Conservation (phyloP, 2,113 vertebrate genomes). For the Pollachius pollachius region DNA sequence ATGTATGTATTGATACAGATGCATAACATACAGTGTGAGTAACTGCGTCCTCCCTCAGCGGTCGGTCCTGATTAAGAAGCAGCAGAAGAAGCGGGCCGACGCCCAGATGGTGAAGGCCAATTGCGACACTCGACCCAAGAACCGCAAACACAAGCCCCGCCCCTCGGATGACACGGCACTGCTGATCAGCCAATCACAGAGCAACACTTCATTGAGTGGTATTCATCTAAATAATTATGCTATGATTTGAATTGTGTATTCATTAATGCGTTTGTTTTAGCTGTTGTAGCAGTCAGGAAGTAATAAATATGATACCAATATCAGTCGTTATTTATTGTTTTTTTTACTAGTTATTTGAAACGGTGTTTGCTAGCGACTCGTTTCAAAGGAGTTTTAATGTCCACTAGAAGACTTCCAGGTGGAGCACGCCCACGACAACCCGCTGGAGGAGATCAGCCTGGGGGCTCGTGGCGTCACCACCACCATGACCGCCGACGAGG, state of each 20-base stretch:
- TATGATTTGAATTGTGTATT: background rate
- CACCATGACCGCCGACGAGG: slow-evolving; percentile 26
- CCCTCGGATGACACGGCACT: slow-evolving; percentile 67
- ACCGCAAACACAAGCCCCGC: slow-evolving; percentile 56
- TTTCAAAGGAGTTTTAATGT: no score
- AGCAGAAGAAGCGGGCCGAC: slow-evolving; percentile 73
- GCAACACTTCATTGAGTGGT: slow-evolving; percentile 71
- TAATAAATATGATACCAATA: no score
- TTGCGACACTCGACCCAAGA: slow-evolving; percentile 65
- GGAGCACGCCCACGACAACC: slow-evolving; percentile 69
- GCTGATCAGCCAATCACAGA: slow-evolving; percentile 70
- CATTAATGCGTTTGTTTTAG: background rate
- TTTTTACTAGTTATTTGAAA: background rate
- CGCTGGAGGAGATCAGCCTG: slow-evolving; percentile 71
- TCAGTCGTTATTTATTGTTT: background rate
- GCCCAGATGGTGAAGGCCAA: slow-evolving; percentile 74
- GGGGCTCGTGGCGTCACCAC: slow-evolving; percentile 47
- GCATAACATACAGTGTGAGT: background rate
- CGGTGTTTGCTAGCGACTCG: no score
- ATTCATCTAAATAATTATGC: background rate
- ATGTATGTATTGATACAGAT: background rate
- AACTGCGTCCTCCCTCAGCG: slow-evolving; percentile 47
- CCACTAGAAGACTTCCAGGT: slow-evolving; percentile 51
- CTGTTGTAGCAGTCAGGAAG: background rate
- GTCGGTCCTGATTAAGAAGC: slow-evolving; percentile 72